A percentile compares a stretch with the other conserved stretches of the same genome.
Conservation (phyloP, 1,140 invertebrate genomes). For the Ridgeia piscesae region DNA sequence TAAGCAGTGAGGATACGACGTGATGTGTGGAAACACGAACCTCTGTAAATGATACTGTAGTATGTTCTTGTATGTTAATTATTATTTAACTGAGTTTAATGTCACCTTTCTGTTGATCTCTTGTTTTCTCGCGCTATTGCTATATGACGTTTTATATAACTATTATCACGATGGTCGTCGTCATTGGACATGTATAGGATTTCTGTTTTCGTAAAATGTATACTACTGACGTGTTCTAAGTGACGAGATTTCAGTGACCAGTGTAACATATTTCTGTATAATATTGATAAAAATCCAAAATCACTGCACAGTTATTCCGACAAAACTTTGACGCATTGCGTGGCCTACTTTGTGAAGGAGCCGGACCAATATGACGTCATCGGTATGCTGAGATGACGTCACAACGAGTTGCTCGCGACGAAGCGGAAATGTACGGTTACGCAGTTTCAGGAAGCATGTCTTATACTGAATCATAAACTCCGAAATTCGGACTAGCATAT, state of each 20-base stretch:
- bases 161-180: not conserved
- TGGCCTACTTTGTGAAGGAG: too few species aligned
- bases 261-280: not conserved
- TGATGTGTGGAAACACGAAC: not conserved
- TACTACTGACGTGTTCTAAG: not conserved
- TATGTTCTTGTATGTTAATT: conserved; percentile 1
- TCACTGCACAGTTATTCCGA: too few species aligned
- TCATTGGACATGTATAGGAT: not conserved
- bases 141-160: not conserved
- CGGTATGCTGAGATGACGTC: not conserved
- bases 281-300: not conserved
- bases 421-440: not conserved
- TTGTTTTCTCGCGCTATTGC: not conserved
- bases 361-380: not conserved
- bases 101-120: not conserved
- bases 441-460: not conserved
- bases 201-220: not conserved
- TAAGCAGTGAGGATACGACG: not conserved
- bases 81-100: conserved; percentile 2
- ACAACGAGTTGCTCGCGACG: not conserved
- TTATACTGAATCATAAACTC: not conserved
- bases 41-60: not conserved
- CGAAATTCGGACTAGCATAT: not conserved
- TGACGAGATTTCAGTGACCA: not conserved
- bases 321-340: too few species aligned